Base-by-base conservation (phyloP, 2,888 invertebrate genomes). In the Pyrochroa serraticornis region DNA sequence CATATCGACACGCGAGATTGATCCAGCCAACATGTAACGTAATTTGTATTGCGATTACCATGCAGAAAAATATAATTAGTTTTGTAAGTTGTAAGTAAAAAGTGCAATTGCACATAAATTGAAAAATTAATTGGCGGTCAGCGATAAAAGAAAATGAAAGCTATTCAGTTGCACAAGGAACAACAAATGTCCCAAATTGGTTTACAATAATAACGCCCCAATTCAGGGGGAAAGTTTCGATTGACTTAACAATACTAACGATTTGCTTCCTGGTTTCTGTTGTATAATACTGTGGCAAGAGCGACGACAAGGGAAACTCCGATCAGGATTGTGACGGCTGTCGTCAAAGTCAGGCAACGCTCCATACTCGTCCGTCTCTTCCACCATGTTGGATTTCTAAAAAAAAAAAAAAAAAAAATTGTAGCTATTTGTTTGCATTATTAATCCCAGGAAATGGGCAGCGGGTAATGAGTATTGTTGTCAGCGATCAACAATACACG, bases 321-420 rank as follows among this genome's bases (percentile, higher is more conserved):
- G 62, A 86, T 82, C 42, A 87, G 80, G 58, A 85, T 80, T 39
- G 86, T 81, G 57, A 87, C 80, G 42, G 80, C 78, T 56, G 85
- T 82, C 7, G 85, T 75, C 50, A 87, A 75, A 57, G 88, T 86
- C 66, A 91, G 80, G 39, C 86, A 83, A 67, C 89, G 82, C 78
- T 91, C 91, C 81, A 90, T 80, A 63, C 87, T 84, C 36, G 89
- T 89, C 66, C 91, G 83, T 61, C 90, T 83, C 67, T 87, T 87
- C 91, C 91, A 91, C 91, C 91, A 91, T 80, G 89, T 88, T 69
- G 89, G 89, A 78, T 90, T 89, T 82, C 90, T 90, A 80, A 38
- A 84, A 83, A 50, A 64, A 64, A 67, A 46, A 22, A 42, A 7
- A 48, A 8, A 22, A 12, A 12, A 46, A 14, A n/a, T 3, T 6